A percentile compares a stretch with the other conserved stretches of the same genome.
Conservation (phyloP, 23 tunicate genomes). For the Aplidium turbinatum region DNA sequence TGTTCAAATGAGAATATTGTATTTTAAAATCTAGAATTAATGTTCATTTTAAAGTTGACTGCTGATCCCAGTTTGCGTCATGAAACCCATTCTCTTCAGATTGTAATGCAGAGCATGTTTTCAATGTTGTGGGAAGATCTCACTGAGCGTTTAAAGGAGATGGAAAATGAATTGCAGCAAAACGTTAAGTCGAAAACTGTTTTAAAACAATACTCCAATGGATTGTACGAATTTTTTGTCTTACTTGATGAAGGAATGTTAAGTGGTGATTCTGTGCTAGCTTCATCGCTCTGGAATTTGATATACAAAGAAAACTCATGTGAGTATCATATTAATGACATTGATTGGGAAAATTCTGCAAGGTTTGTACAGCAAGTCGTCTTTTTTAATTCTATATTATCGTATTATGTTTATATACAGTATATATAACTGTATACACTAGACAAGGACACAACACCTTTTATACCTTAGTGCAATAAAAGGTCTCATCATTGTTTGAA, state of each 20-base stretch:
- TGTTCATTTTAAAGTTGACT: no score
- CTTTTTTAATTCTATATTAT: background rate
- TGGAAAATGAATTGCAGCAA: conserved; percentile 59
- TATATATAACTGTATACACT: no score
- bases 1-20: no score
- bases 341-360: background rate
- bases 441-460: no score
- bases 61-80: background rate
- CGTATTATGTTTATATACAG: no score
- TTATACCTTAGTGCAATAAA: no score
- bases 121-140: conserved; percentile 73
- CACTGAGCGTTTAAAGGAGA: conserved; percentile 27
- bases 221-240: conserved; percentile 34
- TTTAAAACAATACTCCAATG: conserved; percentile 26
- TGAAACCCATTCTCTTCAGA: conserved; percentile 2
- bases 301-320: conserved; percentile 31
- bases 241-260: conserved; percentile 69
- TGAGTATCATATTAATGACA: conserved; percentile 10
- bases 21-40: no score
- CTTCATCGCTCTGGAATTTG: conserved; percentile 63
- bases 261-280: conserved; percentile 64
- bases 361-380: background rate
- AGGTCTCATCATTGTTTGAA: no score
- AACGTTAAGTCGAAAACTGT: conserved; percentile 4
- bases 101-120: conserved; percentile 35